Percentiles rank a stretch among this genome's conserved stretches.
Conservation (phyloP, 1,140 invertebrate species). For the Leucophenga varia region DNA sequence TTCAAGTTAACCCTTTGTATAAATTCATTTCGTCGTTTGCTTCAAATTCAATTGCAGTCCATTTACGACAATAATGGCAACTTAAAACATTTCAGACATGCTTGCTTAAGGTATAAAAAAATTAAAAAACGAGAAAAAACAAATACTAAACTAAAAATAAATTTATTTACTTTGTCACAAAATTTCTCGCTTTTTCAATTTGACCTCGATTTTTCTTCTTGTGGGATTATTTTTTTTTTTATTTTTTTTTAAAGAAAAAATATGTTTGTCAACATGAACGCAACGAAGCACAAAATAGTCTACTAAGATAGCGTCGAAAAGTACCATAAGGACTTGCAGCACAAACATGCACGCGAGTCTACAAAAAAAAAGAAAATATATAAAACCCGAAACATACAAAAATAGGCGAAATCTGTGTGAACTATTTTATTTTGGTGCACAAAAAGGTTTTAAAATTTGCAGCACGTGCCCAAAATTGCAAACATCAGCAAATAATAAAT, state of each 20-base stretch:
- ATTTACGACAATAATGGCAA: slow-evolving; percentile 20
- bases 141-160: slow-evolving; percentile 47
- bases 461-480: slow-evolving; percentile 51
- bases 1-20: slow-evolving; percentile 45
- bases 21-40: slow-evolving; percentile 36
- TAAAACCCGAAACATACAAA: too few species aligned
- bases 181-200: slow-evolving; percentile 53
- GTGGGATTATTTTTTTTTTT: slow-evolving; percentile 28
- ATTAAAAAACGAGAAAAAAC: too few species aligned
- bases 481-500: slow-evolving; percentile 56
- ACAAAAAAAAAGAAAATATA: too few species aligned
- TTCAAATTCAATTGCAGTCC: slow-evolving; percentile 21
- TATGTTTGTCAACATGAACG: slow-evolving; percentile 50
- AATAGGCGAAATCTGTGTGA: not conserved
- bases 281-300: slow-evolving; percentile 42
- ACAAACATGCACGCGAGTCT: slow-evolving; percentile 1
- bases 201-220: slow-evolving; percentile 1
- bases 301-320: too few species aligned
- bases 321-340: not conserved
- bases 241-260: too few species aligned
- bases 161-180: slow-evolving; percentile 53
- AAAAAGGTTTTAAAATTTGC: slow-evolving; percentile 43
- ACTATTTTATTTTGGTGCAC: not conserved
- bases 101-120: too few species aligned
- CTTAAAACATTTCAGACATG: slow-evolving; percentile 49